Base-by-base conservation (phyloP, 2,113 vertebrate species). In the Callipepla californica region DNA sequence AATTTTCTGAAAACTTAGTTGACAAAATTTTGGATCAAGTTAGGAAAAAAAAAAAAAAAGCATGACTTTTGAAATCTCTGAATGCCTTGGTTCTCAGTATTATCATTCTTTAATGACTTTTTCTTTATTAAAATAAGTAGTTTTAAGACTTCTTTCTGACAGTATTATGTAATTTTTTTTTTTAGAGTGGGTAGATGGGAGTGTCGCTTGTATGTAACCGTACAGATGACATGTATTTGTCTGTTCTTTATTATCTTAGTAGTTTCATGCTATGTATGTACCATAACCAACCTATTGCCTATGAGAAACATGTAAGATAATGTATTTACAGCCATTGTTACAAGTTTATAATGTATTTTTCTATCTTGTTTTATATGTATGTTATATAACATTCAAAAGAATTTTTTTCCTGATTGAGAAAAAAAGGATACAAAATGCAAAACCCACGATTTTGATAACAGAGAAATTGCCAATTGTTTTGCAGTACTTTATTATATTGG, bases 311-410 rank as follows among this genome's bases (percentile, higher is more conserved):
- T 98, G 98, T 98, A 98, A 98, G 97, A 98, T 98, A 98, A 98
- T 98, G 97, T 99, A 98, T 99, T 98, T 98, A 98, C 98, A 99
- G 99, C 99, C 98, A 98, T 98, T 99, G 99, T 99, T 99, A 99
- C 99, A 99, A 98, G 98, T 99, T 99, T 98, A 99, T 99, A 99
- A 98, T 99, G 99, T 99, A 99, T 99, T 99, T 99, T 99, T 99
- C 98, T 99, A 99, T 99, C 98, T 98, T 98, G 98, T 99, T 99
- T 99, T 99, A 98, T 98, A 98, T 99, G 98, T 99, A 99, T 98
- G 98, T 99, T 98, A 98, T 98, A 98, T 99, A 99, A 99, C 98
- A 99, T 99, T 99, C 99, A 99, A 98, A 98, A 96, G 98, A 98
- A 98, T 97, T 98, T 98, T 98, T 98, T 99, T 99, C 98, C 98